Conservation (phyloP, 2,113 vertebrate genomes). For the Elephantulus edwardii region DNA sequence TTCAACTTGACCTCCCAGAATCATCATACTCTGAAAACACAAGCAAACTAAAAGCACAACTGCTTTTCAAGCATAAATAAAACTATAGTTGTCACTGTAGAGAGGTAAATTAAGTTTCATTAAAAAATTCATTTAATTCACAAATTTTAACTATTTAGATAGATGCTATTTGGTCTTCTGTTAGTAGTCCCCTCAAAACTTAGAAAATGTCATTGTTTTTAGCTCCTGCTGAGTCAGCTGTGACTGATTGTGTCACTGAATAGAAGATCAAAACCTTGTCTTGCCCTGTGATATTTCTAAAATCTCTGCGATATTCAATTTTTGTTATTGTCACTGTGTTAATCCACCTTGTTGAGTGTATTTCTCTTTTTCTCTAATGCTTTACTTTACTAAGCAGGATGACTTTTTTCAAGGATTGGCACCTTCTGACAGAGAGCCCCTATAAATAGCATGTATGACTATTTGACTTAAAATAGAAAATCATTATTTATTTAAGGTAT, state of each 20-base stretch:
- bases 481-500: background rate
- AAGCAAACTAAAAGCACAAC: background rate
- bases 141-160: background rate
- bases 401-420: too few species aligned
- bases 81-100: background rate
- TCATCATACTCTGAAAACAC: background rate
- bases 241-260: too few species aligned
- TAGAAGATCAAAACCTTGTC: too few species aligned
- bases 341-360: too few species aligned
- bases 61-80: background rate
- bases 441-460: background rate
- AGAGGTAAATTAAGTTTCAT: background rate
- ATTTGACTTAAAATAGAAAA: background rate
- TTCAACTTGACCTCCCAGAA: fast-evolving
- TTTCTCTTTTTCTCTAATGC: too few species aligned
- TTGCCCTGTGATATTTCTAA: too few species aligned
- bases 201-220: too few species aligned
- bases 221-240: too few species aligned
- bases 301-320: too few species aligned
- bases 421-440: background rate
- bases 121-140: background rate
- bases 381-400: too few species aligned
- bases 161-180: background rate
- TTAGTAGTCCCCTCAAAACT: background rate
- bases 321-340: too few species aligned